Percentiles rank a stretch among this genome's conserved stretches.
These are phyloP conservation scores for Etheostoma nigrum DNA, from an alignment of 2,797 vertebrate genomes.

Conservation along the genomic window DNA sequence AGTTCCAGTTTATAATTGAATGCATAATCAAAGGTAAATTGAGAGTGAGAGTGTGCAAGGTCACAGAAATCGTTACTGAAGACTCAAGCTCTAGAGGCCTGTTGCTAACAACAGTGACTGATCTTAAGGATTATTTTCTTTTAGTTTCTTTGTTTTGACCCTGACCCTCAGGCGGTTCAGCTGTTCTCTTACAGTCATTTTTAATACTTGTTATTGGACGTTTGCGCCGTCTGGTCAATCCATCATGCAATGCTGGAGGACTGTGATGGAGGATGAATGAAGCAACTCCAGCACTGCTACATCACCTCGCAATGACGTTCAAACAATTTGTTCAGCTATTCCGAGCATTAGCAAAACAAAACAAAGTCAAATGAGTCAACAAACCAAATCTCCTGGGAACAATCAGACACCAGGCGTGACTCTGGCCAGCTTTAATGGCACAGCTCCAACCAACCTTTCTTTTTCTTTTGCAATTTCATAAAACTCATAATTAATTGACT, in stretches of 20 bases:
- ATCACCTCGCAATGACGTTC: slow-evolving; percentile 56
- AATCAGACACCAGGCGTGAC: slow-evolving; percentile 46
- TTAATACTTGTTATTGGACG: slow-evolving; percentile 35
- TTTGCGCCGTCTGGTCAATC: slow-evolving; percentile 35
- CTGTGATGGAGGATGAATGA: slow-evolving; percentile 38
- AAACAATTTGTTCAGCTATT: slow-evolving; percentile 52
- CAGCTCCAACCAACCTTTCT: slow-evolving; percentile 30
- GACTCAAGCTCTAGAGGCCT: neutral
- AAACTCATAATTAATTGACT: slow-evolving; percentile 47
- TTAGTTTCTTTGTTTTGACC: slow-evolving; percentile 19
- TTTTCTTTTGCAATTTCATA: slow-evolving; percentile 43
- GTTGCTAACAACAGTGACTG: neutral
- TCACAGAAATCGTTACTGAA: slow-evolving; percentile 23
- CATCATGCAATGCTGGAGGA: slow-evolving; percentile 35
- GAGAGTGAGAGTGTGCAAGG: neutral
- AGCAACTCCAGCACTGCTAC: slow-evolving; percentile 21
- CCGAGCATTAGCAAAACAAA: slow-evolving; percentile 50
- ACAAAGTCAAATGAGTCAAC: slow-evolving; percentile 75
- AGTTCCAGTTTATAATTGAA: neutral
- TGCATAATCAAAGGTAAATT: slow-evolving; percentile 18
- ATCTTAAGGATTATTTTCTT: slow-evolving; percentile 18
- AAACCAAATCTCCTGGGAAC: slow-evolving; percentile 54
- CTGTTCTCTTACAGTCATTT: slow-evolving; percentile 34
- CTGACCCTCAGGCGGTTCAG: slow-evolving; percentile 1
- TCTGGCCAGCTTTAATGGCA: slow-evolving; percentile 36